Percentiles rank a stretch among this genome's conserved stretches.
Conservation (phyloP, 2,888 invertebrate genomes). For the Perizoma flavofasciatum region DNA sequence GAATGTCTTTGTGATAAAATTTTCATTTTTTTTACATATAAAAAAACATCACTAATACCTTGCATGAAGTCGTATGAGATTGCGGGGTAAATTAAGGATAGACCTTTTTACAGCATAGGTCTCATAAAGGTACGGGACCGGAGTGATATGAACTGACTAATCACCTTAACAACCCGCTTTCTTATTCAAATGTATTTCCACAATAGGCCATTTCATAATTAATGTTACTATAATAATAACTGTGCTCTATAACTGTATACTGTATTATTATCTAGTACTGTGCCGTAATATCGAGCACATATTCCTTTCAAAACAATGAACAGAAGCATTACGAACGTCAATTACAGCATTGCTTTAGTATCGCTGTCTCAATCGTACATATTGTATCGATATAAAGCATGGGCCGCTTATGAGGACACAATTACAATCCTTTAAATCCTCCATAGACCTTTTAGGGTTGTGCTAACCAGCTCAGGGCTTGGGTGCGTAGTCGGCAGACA, state of each 20-base stretch:
- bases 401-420: conserved; percentile 77
- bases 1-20: conserved; percentile 23
- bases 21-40: conserved; percentile 17
- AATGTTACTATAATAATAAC: conserved; percentile 26
- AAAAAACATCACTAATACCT: conserved; percentile 18
- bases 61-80: conserved; percentile 18
- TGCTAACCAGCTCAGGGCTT: conserved; percentile 54
- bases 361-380: conserved; percentile 73
- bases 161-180: conserved; percentile 8
- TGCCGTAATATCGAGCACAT: conserved; percentile 42
- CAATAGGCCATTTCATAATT: conserved; percentile 19
- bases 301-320: conserved; percentile 50
- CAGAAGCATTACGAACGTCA: conserved; percentile 63
- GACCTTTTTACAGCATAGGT: conserved; percentile 13
- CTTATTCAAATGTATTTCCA: conserved; percentile 13
- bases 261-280: conserved; percentile 21
- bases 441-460: conserved; percentile 69
- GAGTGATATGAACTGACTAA: conserved; percentile 15
- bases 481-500: conserved; percentile 57
- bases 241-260: conserved; percentile 5
- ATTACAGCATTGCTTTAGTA: conserved; percentile 67
- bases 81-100: conserved; percentile 15
- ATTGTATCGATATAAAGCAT: conserved; percentile 60
- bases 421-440: conserved; percentile 79
- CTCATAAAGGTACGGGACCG: conserved; percentile 11